Conservation (phyloP, 2,888 invertebrate genomes). For the Mantis religiosa region DNA sequence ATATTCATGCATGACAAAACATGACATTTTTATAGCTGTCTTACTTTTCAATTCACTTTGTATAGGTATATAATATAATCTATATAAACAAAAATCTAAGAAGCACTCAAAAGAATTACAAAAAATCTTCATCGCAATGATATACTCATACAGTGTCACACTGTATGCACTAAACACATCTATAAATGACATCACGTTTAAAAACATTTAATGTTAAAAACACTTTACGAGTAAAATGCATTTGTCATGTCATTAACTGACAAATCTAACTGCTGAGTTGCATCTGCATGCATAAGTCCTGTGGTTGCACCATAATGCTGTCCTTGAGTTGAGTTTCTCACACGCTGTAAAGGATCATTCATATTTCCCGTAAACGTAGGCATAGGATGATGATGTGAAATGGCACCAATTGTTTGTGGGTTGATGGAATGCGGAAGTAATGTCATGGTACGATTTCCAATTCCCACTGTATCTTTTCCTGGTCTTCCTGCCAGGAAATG, state of each 20-base stretch:
- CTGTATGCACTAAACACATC: conserved; percentile 7
- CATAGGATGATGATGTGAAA: conserved; percentile 24
- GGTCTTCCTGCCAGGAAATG: conserved; percentile 15
- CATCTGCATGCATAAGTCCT: conserved; percentile 14
- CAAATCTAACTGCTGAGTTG: conserved; percentile 21
- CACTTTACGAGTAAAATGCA: conserved; percentile 23
- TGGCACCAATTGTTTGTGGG: conserved; percentile 22
- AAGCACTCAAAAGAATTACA: conserved; percentile 8
- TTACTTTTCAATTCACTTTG: neutral
- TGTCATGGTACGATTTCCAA: conserved; percentile 11
- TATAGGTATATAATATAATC: neutral
- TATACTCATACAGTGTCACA: neutral
- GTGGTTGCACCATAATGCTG: conserved; percentile 15
- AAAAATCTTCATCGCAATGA: conserved; percentile 1
- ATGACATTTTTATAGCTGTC: neutral
- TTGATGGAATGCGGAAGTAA: conserved; percentile 16
- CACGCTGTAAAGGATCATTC: conserved; percentile 20
- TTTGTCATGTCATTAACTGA: conserved; percentile 26
- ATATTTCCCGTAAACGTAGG: conserved; percentile 19
- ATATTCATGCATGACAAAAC: conserved; percentile 15
- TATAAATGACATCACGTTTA: conserved; percentile 10
- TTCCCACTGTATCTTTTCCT: conserved; percentile 14
- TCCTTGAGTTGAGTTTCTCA: neutral
- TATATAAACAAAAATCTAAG: conserved; percentile 8
- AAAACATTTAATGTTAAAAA: conserved; percentile 10